These are phyloP conservation scores for Fissipunctia ypsillon DNA, from an alignment of 2,888 invertebrate genomes.

Conservation along the genomic window DNA sequence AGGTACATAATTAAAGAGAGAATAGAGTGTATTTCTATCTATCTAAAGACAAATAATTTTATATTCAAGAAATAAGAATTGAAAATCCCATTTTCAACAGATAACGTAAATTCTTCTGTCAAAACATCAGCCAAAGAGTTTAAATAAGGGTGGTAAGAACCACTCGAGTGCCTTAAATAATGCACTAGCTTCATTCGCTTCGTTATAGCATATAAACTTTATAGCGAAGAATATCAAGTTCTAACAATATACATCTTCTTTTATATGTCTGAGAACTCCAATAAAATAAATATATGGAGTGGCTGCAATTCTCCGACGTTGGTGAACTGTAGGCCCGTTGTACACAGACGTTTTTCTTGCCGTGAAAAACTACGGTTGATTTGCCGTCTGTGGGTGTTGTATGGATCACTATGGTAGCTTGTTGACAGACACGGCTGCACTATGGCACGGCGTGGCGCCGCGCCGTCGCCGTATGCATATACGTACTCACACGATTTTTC, in stretches of 20 bases:
- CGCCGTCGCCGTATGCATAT: too few relatives aligned
- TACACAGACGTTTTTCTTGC: too few relatives aligned
- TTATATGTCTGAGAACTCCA: slow-evolving; percentile 41
- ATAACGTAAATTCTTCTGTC: slow-evolving; percentile 9
- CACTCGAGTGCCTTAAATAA: slow-evolving; percentile 22
- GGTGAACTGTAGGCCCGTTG: slow-evolving; percentile 19
- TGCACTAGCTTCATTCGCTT: slow-evolving; percentile 27
- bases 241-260: slow-evolving; percentile 28
- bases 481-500: too few relatives aligned
- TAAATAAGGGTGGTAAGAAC: slow-evolving; percentile 17
- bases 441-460: too few relatives aligned
- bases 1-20: background rate
- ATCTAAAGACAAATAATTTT: background rate
- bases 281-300: slow-evolving; percentile 56
- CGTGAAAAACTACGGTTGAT: too few relatives aligned
- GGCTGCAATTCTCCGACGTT: slow-evolving; percentile 46
- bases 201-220: slow-evolving; percentile 27
- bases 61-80: background rate
- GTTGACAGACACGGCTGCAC: too few relatives aligned
- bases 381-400: too few relatives aligned
- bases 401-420: too few relatives aligned
- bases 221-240: slow-evolving; percentile 45
- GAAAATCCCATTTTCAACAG: background rate
- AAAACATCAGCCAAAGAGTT: slow-evolving; percentile 14
- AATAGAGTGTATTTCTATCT: too few relatives aligned